Conservation (phyloP, 2,888 invertebrate species). For the Linyphia triangularis region DNA sequence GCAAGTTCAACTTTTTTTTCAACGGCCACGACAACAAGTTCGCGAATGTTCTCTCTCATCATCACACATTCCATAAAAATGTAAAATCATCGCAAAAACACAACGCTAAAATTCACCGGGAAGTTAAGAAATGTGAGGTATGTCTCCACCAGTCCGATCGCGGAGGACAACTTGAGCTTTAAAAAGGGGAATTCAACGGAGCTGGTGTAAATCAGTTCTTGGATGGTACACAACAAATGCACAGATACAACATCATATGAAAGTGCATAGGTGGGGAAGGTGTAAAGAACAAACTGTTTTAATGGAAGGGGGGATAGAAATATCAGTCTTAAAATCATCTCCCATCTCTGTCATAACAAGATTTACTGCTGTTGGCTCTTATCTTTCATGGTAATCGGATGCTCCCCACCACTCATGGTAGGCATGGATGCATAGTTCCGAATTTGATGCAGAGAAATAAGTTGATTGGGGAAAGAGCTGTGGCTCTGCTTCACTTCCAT, state of each 20-base stretch:
- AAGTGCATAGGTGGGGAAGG: slow-evolving; percentile 53
- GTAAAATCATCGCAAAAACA: slow-evolving; percentile 60
- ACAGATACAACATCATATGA: slow-evolving; percentile 61
- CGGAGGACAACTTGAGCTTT: slow-evolving; percentile 60
- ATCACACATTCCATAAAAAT: slow-evolving; percentile 49
- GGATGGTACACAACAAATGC: slow-evolving; percentile 72
- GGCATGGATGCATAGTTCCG: slow-evolving; percentile 97
- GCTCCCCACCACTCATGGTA: slow-evolving; percentile 74
- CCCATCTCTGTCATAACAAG: neutral
- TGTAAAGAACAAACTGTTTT: slow-evolving; percentile 41
- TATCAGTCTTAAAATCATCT: slow-evolving; percentile 57
- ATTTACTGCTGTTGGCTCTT: slow-evolving; percentile 67
- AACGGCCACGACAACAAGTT: slow-evolving; percentile 29
- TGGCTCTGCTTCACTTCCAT: slow-evolving; percentile 81
- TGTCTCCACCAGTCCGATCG: slow-evolving; percentile 43
- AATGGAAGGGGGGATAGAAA: slow-evolving; percentile 29
- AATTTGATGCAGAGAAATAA: slow-evolving; percentile 97
- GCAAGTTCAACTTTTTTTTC: slow-evolving; percentile 39
- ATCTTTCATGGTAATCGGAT: slow-evolving; percentile 76
- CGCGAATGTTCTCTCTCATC: slow-evolving; percentile 41
- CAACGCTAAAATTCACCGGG: slow-evolving; percentile 75
- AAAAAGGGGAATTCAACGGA: slow-evolving; percentile 27
- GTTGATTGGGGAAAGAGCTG: slow-evolving; percentile 91
- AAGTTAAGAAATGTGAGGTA: slow-evolving; percentile 64
- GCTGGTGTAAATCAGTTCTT: slow-evolving; percentile 57